Evolutionary conservation across 2,888 invertebrate species (phyloP), one percentile per base, ranked within the genome.

Genomic region (Brachylomia viminalis): DNA sequence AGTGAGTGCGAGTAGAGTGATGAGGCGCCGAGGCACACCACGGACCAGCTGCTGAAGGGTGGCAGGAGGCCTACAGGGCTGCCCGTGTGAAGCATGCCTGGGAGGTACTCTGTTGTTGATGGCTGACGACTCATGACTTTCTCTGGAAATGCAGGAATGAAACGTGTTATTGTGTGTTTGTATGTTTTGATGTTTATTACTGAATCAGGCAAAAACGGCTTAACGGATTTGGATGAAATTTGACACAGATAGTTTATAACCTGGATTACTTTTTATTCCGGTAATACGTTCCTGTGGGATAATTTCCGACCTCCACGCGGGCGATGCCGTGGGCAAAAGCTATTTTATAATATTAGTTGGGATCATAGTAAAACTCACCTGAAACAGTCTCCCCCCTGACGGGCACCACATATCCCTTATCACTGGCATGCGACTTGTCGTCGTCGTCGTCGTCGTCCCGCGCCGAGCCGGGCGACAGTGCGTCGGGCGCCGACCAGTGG

Each of bases 101-200:
- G 98, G 52, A 99, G 96, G 96, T 99, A 99, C 94, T 99, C 99
- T 0, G 98, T 98, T 0, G 98, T 99, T 2, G 98, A 98, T 2
- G 98, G 98, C 92, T 98, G 98, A 0, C 98, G 96, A 38, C 97
- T 96, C 42, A 98, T 95, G 70, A 94, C 92, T 90, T 97, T 97
- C 73, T 97, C 97, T 97, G 94, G 5, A 91, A 91, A 67, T n/a
- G 11, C 33, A 58, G 1, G 4, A 38, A 11, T 23, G 11, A 59
- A 33, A 58, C 58, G 8, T 58, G 17, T 58, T 58, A 17, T 17
- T 13, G 23, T 61, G 7, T 10, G 42, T 42, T 38, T 47, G 47
- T 47, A 15, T 15, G 47, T 38, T 42, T 42, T 10, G 38, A 38
- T 42, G 10, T 42, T 42, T 42, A 10, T 42, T 42, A 42, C 42